Base-by-base conservation (phyloP, 2,797 vertebrate species). In the Tinamus major region DNA sequence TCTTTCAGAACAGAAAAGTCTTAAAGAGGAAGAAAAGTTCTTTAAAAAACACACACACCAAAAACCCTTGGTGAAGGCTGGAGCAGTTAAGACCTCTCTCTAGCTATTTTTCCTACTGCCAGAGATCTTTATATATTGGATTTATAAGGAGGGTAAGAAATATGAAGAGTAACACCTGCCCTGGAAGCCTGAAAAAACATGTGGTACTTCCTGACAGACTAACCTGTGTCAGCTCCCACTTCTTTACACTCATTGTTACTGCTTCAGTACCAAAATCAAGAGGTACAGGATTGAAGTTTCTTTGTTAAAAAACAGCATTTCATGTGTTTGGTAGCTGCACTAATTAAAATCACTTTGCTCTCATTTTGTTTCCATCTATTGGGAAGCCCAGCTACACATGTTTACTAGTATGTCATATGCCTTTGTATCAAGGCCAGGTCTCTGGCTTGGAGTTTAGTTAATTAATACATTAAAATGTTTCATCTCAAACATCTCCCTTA, bases 401-500 rank as follows among this genome's bases (percentile, higher is more conserved):
- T 67, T 85, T 56, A 59, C 39, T 65, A 41, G 69, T 65, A 68
- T 69, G 9, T 62, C 42, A 42, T 17, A 59, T 11, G 41, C 8
- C 1, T 56, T 85, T 85, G 6, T 89, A 71, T 15, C 10, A 29
- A 83, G 63, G 39, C 79, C 61, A 67, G 56, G 39, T 53, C 46
- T 74, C 55, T 87, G 46, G n/a, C 31, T 91, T 53, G 3, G 19
- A 56, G 33, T 79, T 91, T 11, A 75, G 18, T 37, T 93, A 81
- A 79, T 92, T 84, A 87, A 93, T 79, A 72, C 35, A 61, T 76
- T 56, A 58, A 84, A 88, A n/a, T 81, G 37, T 90, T 94, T 81
- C 79, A 79, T 84, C 53, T 80, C 39, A 4, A n/a, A 64, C 26
- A 39, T 27, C 39, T 64, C 35, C 33, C 5, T 90, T 67, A 72